Evolutionary conservation across 2,888 invertebrate species (phyloP).

Genomic region (Opisthograptis luteolata): DNA sequence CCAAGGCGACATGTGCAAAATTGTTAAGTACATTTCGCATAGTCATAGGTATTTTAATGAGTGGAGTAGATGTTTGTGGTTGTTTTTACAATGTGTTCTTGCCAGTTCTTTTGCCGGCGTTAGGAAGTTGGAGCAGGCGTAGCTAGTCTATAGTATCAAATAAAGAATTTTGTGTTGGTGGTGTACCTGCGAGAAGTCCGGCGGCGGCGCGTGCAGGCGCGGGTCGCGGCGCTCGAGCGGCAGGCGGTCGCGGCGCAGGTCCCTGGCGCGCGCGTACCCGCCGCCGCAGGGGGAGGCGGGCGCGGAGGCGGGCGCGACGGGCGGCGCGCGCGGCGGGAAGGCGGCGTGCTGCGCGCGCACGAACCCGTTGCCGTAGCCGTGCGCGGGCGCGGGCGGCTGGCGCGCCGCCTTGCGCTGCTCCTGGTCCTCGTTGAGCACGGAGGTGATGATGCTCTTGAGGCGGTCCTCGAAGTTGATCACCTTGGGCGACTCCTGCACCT

Average conservation of each 20-base stretch:
- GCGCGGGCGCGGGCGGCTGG: slow-evolving; percentile 50
- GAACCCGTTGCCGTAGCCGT: slow-evolving; percentile 61
- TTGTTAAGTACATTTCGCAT: too few species aligned
- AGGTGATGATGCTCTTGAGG: slow-evolving; percentile 93
- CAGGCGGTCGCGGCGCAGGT: slow-evolving; percentile 62
- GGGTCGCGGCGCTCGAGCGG: slow-evolving; percentile 65
- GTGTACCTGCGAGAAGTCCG: slow-evolving; percentile 77
- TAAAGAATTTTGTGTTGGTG: too few species aligned
- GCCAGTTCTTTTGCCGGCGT: too few species aligned
- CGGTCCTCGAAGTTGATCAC: slow-evolving; percentile 94
- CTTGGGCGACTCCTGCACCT: slow-evolving; percentile 90
- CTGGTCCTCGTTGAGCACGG: slow-evolving; percentile 94
- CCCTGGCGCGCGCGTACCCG: slow-evolving; percentile 47
- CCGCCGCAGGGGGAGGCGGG: slow-evolving; percentile 29
- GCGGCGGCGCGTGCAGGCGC: slow-evolving; percentile 55
- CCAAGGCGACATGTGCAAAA: too few species aligned
- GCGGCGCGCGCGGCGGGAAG: slow-evolving; percentile 35
- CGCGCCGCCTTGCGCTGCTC: slow-evolving; percentile 63
- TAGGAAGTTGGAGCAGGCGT: too few species aligned
- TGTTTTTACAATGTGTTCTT: too few species aligned
- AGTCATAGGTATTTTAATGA: too few species aligned
- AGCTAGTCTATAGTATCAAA: too few species aligned
- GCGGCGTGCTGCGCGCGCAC: slow-evolving; percentile 46
- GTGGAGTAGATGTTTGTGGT: too few species aligned
- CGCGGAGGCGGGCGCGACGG: slow-evolving; percentile 22